Percentiles rank a stretch among this genome's conserved stretches.
phyloP scores from a whole-genome alignment of 2,888 invertebrate species.

The Lapara coniferarum region DNA sequence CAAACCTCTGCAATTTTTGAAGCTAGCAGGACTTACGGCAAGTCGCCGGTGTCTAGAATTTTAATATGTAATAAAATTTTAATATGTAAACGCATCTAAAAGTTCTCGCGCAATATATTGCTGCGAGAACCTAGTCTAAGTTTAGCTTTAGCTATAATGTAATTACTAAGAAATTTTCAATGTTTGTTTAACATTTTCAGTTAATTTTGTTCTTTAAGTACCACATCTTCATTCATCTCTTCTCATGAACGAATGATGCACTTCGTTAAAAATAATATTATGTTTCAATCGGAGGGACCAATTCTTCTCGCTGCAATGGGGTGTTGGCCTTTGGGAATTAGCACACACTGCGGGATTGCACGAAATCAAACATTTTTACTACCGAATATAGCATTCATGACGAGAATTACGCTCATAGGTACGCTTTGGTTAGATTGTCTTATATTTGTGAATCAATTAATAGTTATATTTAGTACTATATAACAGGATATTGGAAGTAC shows the following conservation, averaged over 20 bases:
- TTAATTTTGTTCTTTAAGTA: too few relatives aligned
- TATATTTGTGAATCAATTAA: neutral
- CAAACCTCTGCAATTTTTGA: too few relatives aligned
- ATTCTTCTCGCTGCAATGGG: neutral
- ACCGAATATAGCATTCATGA: neutral
- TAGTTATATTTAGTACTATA: too few relatives aligned
- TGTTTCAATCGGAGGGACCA: neutral
- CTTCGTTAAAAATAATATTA: constrained; percentile 3
- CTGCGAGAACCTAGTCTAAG: too few relatives aligned
- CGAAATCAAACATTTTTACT: constrained; percentile 1
- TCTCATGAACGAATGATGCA: neutral
- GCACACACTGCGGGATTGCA: constrained; percentile 17
- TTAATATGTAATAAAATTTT: too few relatives aligned
- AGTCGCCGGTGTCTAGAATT: too few relatives aligned
- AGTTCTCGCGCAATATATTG: too few relatives aligned
- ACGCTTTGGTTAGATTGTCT: neutral
- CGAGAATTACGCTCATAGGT: neutral
- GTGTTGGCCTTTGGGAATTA: constrained; percentile 19
- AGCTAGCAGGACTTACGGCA: too few relatives aligned
- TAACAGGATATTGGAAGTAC: too few relatives aligned
- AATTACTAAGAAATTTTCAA: neutral
- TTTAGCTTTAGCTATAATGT: too few relatives aligned
- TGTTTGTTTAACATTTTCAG: too few relatives aligned
- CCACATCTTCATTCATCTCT: neutral
- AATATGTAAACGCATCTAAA: too few relatives aligned